These are phyloP conservation scores for Scaptomyza hsui DNA, from an alignment of 1,140 invertebrate genomes.

Conservation along the genomic window DNA sequence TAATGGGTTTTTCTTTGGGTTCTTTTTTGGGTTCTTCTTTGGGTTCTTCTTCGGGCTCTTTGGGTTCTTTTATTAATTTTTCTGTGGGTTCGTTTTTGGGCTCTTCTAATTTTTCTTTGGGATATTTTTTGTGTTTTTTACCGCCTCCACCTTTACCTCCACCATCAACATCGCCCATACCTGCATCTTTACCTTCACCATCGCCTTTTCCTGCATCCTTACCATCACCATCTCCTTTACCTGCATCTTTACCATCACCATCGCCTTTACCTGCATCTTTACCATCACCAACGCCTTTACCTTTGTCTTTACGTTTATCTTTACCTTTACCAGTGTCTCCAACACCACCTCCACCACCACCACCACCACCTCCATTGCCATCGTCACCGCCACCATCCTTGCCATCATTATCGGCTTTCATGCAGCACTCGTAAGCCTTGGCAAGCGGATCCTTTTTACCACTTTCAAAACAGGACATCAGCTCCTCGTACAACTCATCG, in stretches of 20 bases:
- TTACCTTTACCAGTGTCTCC: neutral
- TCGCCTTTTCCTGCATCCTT: neutral
- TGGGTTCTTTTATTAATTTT: too few species aligned
- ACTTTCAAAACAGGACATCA: constrained; percentile 13
- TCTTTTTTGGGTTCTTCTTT: too few species aligned
- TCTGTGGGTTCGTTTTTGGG: too few species aligned
- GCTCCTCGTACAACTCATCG: constrained; percentile 11
- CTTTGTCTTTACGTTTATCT: too few species aligned
- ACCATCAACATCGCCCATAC: neutral
- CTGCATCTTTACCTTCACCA: neutral
- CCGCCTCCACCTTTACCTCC: too few species aligned
- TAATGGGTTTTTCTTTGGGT: too few species aligned
- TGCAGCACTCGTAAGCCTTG: neutral
- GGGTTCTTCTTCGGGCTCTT: too few species aligned
- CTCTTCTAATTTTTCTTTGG: too few species aligned
- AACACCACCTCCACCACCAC: neutral
- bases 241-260: neutral
- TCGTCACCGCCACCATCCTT: neutral
- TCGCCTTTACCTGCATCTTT: neutral
- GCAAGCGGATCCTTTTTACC: neutral
- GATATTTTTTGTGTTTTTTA: too few species aligned
- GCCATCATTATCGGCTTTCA: neutral
- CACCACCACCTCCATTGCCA: neutral
- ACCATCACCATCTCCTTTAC: neutral
- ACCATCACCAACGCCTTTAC: neutral